Evolutionary conservation across 2,797 vertebrate species (phyloP).

Genomic region (Syndactyla subalaris): DNA sequence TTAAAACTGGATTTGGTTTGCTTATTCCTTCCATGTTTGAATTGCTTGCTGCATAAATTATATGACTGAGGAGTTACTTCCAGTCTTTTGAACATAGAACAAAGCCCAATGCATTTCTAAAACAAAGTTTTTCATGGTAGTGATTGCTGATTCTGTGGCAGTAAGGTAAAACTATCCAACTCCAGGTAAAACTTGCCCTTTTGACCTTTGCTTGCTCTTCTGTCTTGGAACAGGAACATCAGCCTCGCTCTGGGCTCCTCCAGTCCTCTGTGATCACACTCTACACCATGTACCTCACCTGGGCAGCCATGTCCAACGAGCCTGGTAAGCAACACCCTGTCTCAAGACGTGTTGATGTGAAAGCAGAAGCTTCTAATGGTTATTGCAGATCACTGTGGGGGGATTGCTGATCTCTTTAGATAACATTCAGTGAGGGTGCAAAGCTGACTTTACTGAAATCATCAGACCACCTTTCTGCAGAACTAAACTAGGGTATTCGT

Average conservation of each 20-base stretch:
- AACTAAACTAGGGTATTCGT: background rate
- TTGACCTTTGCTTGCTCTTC: background rate
- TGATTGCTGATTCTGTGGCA: background rate
- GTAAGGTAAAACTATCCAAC: background rate
- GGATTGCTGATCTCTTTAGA: background rate
- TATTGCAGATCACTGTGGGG: background rate
- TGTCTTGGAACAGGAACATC: slow-evolving; percentile 80
- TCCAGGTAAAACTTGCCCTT: background rate
- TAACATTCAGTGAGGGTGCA: background rate
- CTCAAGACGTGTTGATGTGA: background rate
- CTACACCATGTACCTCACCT: slow-evolving; percentile 94
- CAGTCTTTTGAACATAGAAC: background rate
- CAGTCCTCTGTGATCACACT: slow-evolving; percentile 93
- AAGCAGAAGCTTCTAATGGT: background rate
- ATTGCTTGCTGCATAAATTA: background rate
- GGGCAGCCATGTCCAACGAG: slow-evolving; percentile 93
- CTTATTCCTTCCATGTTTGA: background rate
- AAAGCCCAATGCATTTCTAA: background rate
- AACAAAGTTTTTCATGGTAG: background rate
- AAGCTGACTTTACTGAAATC: background rate
- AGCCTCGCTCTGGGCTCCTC: slow-evolving; percentile 88
- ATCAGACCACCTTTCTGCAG: background rate
- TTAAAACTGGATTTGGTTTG: background rate
- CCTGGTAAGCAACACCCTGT: slow-evolving; percentile 82
- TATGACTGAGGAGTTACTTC: background rate